Evolutionary conservation across 2,113 vertebrate species (phyloP), one percentile per base, ranked within the genome.

Genomic region (Melanotaenia duboulayi): DNA sequence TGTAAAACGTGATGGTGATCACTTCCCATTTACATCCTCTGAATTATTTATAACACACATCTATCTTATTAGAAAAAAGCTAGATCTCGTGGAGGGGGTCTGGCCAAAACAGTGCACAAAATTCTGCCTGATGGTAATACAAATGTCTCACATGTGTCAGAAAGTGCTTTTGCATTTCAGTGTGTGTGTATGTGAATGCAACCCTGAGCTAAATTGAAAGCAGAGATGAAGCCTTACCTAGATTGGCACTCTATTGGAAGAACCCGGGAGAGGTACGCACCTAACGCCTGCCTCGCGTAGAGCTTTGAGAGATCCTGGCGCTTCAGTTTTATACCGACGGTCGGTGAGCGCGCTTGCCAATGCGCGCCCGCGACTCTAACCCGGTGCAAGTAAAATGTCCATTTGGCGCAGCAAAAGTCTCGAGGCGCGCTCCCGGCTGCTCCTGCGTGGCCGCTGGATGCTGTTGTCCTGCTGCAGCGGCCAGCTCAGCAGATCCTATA

Each of bases 401-500:
- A 7, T 35, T 40, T 3, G 28, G 24, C 55, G 37, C 69, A 28
- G 66, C 24, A 8, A 40, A 7, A 17, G 57, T 13, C 3, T 50
- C 24, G 48, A 54, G 49, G 82, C 82, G 83, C 82, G 79, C 71
- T n/a, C 84, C 55, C 50, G 49, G 10, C 2, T 6, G n/a, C 16
- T 19, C n/a, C 60, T 35, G 35, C 60, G 60, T 13, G 51, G 58
- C 71, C 67, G 37, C 56, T 66, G 40, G 42, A 16, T 1, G 39
- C 69, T 65, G 81, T 86, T 88, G 71, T 74, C 69, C 80, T 24
- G 62, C 80, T 23, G 4, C 71, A 56, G 63, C 14, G 72, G 44
- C 90, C 74, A 93, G 90, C 85, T 95, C 94, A 95, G 94, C 94
- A 94, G 22, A 92, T 93, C 90, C 75, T 74, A 91, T 84, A 88